A percentile compares a stretch with the other conserved stretches of the same genome.
Evolutionary conservation across 1,140 invertebrate genomes (phyloP).

Genomic region (Hyposmocoma kahamanoa): DNA sequence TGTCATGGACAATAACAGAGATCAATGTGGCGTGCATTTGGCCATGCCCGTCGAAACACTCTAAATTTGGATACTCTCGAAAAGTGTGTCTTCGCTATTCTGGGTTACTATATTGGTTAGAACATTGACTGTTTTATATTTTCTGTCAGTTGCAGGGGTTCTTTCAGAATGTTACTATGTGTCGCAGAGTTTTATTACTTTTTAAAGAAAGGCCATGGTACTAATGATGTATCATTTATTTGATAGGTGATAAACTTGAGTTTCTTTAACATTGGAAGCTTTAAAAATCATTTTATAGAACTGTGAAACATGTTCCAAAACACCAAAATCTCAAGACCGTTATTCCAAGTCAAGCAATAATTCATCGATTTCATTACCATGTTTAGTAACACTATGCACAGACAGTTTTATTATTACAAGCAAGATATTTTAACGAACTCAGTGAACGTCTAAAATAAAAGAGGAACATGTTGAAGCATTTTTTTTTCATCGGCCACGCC

Average conservation of each 20-base stretch:
- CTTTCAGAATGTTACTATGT: no score
- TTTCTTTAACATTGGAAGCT: no score
- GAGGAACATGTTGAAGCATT: conserved; percentile 51
- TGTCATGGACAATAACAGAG: conserved; percentile 62
- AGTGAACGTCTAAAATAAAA: conserved; percentile 59
- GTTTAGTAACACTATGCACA: conserved; percentile 37
- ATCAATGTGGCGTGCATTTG: conserved; percentile 63
- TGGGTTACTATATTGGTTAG: no score
- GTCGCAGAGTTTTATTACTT: no score
- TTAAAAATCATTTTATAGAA: no score
- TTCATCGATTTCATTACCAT: conserved; percentile 43
- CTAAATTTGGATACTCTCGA: conserved; percentile 31
- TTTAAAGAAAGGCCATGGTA: no score
- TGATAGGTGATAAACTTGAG: no score
- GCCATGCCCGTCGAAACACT: conserved; percentile 43
- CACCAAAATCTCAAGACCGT: not conserved
- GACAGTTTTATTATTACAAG: conserved; percentile 59
- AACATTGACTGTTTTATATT: no score
- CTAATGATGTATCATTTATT: no score
- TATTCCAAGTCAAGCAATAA: conserved; percentile 33
- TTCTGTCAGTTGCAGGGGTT: no score
- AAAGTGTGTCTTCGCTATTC: no score
- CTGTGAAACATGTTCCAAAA: conserved; percentile 4
- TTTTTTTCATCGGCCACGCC: conserved; percentile 64
- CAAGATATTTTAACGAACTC: conserved; percentile 69